Evolutionary conservation across 1,140 invertebrate genomes (phyloP), one percentile per base, ranked within the genome.

Genomic region (Drosophila teissieri): DNA sequence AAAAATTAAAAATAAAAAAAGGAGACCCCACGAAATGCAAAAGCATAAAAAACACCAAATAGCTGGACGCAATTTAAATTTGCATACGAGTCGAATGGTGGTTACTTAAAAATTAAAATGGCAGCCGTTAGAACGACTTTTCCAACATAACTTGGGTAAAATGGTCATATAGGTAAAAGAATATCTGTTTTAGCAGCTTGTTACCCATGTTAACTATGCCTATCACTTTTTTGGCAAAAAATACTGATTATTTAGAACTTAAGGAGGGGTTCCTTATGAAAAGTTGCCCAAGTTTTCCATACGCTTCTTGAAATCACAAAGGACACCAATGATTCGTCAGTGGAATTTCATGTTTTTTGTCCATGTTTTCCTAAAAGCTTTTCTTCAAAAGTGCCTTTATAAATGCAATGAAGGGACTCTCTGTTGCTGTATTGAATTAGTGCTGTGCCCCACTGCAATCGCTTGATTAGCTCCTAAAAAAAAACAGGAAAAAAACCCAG

Each of bases 391-490:
- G 63, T 22, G 17, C 44, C 17, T 36, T 74, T 15, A 19, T 42
- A 73, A 51, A 56, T 49, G 31, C 45, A 22, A 46, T 51, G 61
- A 40, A 6, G 24, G 40, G 34, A 39, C 17, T 46, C 52, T 31
- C 56, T 40, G 12, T 4, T 4, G 36, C 22, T 31, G 60, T 64
- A 78, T 83, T 78, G 61, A 82, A 82, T 82, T 82, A 82, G 78
- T 72, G 34, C 42, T 46, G 57, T 39, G 34, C 51, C 53, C 31
- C 8, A 31, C 31, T 56, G 68, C 42, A 76, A 72, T 76, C 58
- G 57, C 77, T 80, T 80, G 56, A 80, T 80, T 80, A 68, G 65
- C 58, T 62, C 36, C 57, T 73, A 65, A 1, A 19, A 19, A 19
- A 19, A 19, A 19, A 19, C 19, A 19, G n/a, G n/a, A 56, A 45